Evolutionary conservation across 2,797 vertebrate species (phyloP).

Genomic region (Eidolon dupreanum): DNA sequence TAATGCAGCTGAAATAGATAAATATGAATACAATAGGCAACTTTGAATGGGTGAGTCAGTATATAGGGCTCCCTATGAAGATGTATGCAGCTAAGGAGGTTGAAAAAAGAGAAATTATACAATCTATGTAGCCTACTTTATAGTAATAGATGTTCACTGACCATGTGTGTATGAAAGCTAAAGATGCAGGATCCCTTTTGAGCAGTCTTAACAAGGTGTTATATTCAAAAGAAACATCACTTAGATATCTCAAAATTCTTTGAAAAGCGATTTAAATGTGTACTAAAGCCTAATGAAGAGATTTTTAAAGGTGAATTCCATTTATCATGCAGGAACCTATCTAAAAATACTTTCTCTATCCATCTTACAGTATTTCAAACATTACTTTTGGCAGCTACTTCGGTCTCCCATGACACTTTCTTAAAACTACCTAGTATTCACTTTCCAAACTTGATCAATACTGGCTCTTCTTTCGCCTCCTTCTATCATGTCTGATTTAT

Average conservation of each 20-base stretch:
- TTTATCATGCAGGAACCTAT: not conserved
- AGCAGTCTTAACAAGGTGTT: not conserved
- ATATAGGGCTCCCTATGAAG: not conserved
- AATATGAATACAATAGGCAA: not conserved
- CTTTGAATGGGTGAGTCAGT: not conserved
- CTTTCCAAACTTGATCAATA: not conserved
- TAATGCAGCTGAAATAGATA: slow-evolving; percentile 13
- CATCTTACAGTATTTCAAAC: not conserved
- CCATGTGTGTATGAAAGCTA: not conserved
- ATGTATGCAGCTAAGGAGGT: not conserved
- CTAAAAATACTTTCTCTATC: not conserved
- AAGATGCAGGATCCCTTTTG: not conserved
- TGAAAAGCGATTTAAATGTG: not conserved
- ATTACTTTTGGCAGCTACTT: not conserved
- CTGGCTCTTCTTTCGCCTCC: not conserved
- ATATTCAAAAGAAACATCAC: not conserved
- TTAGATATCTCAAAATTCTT: not conserved
- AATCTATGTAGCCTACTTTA: not conserved
- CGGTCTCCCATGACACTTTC: not conserved
- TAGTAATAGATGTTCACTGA: not conserved
- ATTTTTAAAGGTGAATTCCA: not conserved
- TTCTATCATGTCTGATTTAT: not conserved
- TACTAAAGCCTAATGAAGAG: not conserved
- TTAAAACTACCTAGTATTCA: not conserved
- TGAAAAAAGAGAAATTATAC: not conserved